These are phyloP conservation scores for Phasianus colchicus DNA, from an alignment of 2,113 vertebrate genomes.

Conservation along the genomic window DNA sequence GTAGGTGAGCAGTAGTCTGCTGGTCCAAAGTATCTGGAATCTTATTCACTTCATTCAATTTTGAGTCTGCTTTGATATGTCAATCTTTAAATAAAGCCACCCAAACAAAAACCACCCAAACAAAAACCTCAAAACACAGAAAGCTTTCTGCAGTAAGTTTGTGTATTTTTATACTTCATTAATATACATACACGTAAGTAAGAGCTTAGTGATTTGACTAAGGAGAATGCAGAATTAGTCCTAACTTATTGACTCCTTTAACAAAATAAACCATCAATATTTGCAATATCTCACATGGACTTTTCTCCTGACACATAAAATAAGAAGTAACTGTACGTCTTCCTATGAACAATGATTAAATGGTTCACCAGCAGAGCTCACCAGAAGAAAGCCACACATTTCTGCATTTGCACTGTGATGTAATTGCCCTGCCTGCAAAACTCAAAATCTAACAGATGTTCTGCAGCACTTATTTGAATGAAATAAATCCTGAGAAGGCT, in stretches of 20 bases:
- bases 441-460: background rate
- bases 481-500: background rate
- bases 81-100: background rate
- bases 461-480: background rate
- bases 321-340: background rate
- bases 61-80: conserved; percentile 14
- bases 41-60: background rate
- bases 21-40: background rate
- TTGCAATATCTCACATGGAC: background rate
- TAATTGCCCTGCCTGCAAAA: background rate
- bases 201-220: background rate
- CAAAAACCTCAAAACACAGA: background rate
- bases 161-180: background rate
- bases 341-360: background rate
- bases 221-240: background rate
- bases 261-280: background rate
- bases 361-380: background rate
- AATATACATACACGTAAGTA: background rate
- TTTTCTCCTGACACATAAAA: background rate
- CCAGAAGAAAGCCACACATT: background rate
- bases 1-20: background rate
- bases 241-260: background rate
- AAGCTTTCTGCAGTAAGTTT: background rate
- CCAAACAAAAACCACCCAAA: too few relatives aligned
- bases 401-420: background rate